Percentiles rank a stretch among this genome's conserved stretches.
These are phyloP conservation scores for Herpailurus yagouaroundi DNA, from an alignment of 2,113 vertebrate species.

Conservation along the genomic window DNA sequence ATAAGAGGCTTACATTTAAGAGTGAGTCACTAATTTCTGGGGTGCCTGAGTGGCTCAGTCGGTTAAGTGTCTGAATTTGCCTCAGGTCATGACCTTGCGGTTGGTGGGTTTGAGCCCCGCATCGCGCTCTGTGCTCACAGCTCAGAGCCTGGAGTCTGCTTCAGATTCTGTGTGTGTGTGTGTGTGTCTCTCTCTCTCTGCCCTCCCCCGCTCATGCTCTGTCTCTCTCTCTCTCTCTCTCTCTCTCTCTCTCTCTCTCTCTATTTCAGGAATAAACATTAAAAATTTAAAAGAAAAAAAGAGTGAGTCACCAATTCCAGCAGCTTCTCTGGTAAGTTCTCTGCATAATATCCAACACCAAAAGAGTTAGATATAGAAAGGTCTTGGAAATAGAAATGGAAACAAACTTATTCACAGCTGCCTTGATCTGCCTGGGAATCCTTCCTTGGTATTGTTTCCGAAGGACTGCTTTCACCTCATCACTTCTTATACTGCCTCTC, in stretches of 20 bases:
- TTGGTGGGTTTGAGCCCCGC: too few relatives aligned
- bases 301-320: neutral
- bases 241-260: too few relatives aligned
- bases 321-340: neutral
- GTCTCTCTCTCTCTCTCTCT: too few relatives aligned
- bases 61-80: too few relatives aligned
- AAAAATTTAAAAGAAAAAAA: neutral
- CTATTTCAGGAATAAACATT: too few relatives aligned
- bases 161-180: too few relatives aligned
- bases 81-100: too few relatives aligned
- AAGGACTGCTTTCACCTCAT: rapidly evolving
- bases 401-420: neutral
- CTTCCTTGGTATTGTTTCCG: neutral
- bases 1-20: neutral
- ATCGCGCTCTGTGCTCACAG: too few relatives aligned
- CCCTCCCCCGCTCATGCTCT: too few relatives aligned
- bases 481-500: neutral
- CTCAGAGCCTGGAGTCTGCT: too few relatives aligned
- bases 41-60: too few relatives aligned
- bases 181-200: too few relatives aligned
- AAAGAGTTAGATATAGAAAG: neutral
- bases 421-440: neutral
- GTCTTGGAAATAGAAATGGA: neutral
- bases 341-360: neutral
- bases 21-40: neutral